Percentiles rank a stretch among this genome's conserved stretches.
These are phyloP conservation scores for Mesopsocus fuscifrons DNA, from an alignment of 2,888 invertebrate genomes.

Conservation along the genomic window DNA sequence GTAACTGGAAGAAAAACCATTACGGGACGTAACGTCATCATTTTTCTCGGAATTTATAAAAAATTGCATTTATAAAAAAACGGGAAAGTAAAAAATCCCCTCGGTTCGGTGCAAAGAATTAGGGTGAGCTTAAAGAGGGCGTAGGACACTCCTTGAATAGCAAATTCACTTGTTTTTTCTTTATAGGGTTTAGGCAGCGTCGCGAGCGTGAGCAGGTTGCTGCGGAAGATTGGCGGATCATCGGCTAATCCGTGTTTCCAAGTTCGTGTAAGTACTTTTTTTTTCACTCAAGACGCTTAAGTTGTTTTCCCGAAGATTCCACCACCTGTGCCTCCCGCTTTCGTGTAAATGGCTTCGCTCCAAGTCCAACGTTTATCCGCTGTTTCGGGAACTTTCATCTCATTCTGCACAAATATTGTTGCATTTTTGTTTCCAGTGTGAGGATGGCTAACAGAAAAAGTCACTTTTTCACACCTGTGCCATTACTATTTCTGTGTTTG, in stretches of 20 bases:
- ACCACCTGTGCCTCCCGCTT: constrained; percentile 5
- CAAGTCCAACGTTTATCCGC: too few species aligned
- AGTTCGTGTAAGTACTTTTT: background rate
- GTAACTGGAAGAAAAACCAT: too few species aligned
- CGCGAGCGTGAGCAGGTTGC: constrained; percentile 3
- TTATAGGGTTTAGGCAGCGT: background rate
- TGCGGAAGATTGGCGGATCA: constrained; percentile 9
- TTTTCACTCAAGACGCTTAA: constrained; percentile 7
- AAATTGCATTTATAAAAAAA: constrained; percentile 6
- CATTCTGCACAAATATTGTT: too few species aligned
- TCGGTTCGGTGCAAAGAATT: constrained; percentile 9
- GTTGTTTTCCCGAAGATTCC: constrained; percentile 1
- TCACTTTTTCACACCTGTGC: too few species aligned
- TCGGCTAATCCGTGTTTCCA: constrained; percentile 7
- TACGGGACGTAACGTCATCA: constrained; percentile 6
- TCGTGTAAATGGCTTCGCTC: background rate
- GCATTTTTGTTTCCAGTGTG: too few species aligned
- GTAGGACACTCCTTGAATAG: constrained; percentile 5
- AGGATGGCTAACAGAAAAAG: too few species aligned
- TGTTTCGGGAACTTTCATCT: too few species aligned
- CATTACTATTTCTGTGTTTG: too few species aligned
- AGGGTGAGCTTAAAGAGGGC: constrained; percentile 2
- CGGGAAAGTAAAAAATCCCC: background rate
- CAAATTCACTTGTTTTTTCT: constrained; percentile 6
- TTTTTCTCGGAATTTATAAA: constrained; percentile 8